These are phyloP conservation scores for Schizotus pectinicornis DNA, from an alignment of 2,888 invertebrate genomes.

Conservation along the genomic window DNA sequence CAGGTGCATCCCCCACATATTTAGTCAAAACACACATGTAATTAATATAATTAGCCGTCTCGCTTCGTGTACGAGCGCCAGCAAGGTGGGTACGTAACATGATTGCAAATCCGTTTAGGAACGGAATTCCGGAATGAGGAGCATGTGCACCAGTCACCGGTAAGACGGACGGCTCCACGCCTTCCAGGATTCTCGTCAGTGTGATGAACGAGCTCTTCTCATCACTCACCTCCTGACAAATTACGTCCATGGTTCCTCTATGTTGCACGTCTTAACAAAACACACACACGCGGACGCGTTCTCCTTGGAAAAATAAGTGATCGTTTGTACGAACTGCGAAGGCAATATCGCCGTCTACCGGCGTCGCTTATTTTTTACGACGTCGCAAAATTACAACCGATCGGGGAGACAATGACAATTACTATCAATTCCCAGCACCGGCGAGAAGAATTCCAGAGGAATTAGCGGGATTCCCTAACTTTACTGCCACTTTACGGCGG, in stretches of 20 bases:
- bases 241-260: constrained; percentile 39
- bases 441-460: too few relatives aligned
- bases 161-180: constrained; percentile 44
- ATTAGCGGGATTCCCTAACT: too few relatives aligned
- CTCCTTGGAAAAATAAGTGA: too few relatives aligned
- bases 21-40: constrained; percentile 16
- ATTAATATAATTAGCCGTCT: constrained; percentile 24
- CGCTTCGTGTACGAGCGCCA: constrained; percentile 10
- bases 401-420: constrained; percentile 14
- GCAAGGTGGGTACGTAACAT: constrained; percentile 1
- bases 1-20: constrained; percentile 16
- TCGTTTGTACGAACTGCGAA: constrained; percentile 15
- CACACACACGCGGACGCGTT: constrained; percentile 10
- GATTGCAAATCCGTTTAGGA: constrained; percentile 34
- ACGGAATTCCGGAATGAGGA: constrained; percentile 36
- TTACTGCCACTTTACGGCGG: too few relatives aligned
- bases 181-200: constrained; percentile 46
- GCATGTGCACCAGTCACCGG: constrained; percentile 42
- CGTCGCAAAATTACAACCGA: constrained; percentile 13
- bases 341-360: constrained; percentile 18
- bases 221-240: constrained; percentile 50
- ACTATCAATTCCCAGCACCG: constrained; percentile 5
- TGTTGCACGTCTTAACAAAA: constrained; percentile 35
- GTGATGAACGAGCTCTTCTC: constrained; percentile 49
- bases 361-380: constrained; percentile 15